A percentile compares a stretch with the other conserved stretches of the same genome.
Evolutionary conservation across 2,113 vertebrate species (phyloP).

Genomic region (Oryzias curvinotus): DNA sequence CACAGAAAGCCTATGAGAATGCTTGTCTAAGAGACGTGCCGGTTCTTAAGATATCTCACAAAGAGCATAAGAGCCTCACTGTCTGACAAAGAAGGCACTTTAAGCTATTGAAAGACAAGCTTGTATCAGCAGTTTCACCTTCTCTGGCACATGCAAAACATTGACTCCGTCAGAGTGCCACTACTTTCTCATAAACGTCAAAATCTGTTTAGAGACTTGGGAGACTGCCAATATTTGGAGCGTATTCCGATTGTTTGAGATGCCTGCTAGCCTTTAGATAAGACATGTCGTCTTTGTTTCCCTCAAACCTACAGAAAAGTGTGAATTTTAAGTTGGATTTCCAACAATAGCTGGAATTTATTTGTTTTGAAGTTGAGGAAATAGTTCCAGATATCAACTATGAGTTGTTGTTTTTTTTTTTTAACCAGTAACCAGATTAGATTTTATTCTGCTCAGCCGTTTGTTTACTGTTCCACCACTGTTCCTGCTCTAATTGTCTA

Average conservation of each 20-base stretch:
- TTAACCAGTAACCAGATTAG: neutral
- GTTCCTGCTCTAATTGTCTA: neutral
- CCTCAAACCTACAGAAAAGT: slow-evolving; percentile 25
- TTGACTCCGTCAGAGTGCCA: slow-evolving; percentile 58
- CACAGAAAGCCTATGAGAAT: slow-evolving; percentile 25
- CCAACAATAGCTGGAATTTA: slow-evolving; percentile 15
- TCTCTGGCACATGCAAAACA: slow-evolving; percentile 59
- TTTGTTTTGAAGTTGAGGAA: slow-evolving; percentile 1
- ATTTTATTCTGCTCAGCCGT: neutral
- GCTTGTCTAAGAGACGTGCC: slow-evolving; percentile 34
- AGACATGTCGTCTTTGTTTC: slow-evolving; percentile 31
- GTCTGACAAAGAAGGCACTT: slow-evolving; percentile 69
- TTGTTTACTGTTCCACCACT: neutral
- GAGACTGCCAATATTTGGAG: slow-evolving; percentile 62
- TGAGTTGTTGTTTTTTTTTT: neutral
- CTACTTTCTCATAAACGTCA: slow-evolving; percentile 66
- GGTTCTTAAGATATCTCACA: slow-evolving; percentile 52
- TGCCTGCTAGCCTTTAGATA: slow-evolving; percentile 41
- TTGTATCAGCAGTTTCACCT: slow-evolving; percentile 71
- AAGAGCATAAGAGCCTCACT: slow-evolving; percentile 31
- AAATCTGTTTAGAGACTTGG: slow-evolving; percentile 65
- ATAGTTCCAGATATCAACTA: neutral
- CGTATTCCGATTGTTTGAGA: slow-evolving; percentile 37
- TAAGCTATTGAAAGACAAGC: slow-evolving; percentile 61
- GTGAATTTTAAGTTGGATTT: slow-evolving; percentile 22